Percentiles rank a stretch among this genome's conserved stretches.
Evolutionary conservation across 2,888 invertebrate genomes (phyloP).

Genomic region (Apodemia duryi): DNA sequence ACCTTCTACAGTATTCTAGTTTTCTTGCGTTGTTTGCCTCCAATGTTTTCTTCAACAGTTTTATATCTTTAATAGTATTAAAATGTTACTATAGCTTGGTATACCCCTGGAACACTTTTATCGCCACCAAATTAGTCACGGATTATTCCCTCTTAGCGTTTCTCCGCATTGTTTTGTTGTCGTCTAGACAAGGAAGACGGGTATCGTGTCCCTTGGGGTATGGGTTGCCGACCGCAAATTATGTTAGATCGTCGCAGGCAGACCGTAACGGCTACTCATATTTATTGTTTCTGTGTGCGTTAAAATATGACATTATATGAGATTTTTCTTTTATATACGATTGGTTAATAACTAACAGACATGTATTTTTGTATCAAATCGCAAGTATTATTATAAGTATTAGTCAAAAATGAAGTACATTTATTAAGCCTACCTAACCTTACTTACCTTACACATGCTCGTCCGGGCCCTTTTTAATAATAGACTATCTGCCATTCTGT

Average conservation of each 20-base stretch:
- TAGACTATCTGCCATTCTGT: too few species aligned
- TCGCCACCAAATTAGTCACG: conserved; percentile 6
- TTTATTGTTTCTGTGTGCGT: conserved; percentile 32
- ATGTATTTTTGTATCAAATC: too few species aligned
- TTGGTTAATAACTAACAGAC: not conserved
- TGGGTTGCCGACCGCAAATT: conserved; percentile 67
- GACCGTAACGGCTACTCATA: conserved; percentile 48
- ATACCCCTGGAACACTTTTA: not conserved
- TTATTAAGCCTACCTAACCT: too few species aligned
- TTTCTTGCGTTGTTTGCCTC: not conserved
- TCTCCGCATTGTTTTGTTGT: conserved; percentile 39
- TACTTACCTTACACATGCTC: too few species aligned
- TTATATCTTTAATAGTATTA: not conserved
- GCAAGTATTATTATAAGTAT: too few species aligned
- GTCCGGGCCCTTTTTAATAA: too few species aligned
- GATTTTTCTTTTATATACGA: not conserved
- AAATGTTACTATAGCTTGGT: not conserved
- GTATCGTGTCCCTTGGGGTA: conserved; percentile 53
- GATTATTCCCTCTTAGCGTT: conserved; percentile 1
- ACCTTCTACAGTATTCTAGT: not conserved
- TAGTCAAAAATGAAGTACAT: too few species aligned
- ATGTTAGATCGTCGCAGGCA: conserved; percentile 46
- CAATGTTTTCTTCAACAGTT: not conserved
- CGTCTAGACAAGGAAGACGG: conserved; percentile 60
- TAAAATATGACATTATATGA: conserved; percentile 35